Evolutionary conservation across 2,113 vertebrate genomes (phyloP).

Genomic region (Tylochromis polylepis): DNA sequence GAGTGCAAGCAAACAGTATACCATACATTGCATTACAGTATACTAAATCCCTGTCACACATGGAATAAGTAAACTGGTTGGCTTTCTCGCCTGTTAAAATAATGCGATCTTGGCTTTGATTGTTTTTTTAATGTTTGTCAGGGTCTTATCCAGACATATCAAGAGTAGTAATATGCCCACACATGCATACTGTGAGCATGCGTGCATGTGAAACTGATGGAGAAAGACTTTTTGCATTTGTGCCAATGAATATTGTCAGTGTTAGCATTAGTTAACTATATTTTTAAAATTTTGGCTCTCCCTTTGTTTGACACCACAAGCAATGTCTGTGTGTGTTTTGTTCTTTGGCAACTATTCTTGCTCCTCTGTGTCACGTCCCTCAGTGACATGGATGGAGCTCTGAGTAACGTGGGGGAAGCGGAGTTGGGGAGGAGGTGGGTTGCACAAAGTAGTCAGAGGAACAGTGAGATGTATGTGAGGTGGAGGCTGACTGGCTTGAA

Average conservation of each 20-base stretch:
- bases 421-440: background rate
- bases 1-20: background rate
- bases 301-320: background rate
- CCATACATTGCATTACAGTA: too few species aligned
- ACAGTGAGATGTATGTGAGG: background rate
- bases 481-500: background rate
- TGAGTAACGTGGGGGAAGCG: background rate
- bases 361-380: too few species aligned
- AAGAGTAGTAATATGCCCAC: background rate
- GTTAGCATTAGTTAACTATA: background rate
- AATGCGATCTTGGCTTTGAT: background rate
- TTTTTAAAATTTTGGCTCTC: background rate
- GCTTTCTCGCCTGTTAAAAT: background rate
- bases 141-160: background rate
- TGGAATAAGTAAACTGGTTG: background rate
- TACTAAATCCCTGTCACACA: background rate
- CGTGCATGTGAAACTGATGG: background rate
- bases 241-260: background rate
- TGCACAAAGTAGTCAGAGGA: background rate
- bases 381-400: background rate
- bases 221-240: background rate
- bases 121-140: background rate
- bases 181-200: background rate
- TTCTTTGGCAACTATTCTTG: too few species aligned
- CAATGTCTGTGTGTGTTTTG: background rate